phyloP scores from a whole-genome alignment of 2,113 vertebrate genomes.

The human region GRCh38 chr2:174138501-174139000 shows the following conservation, averaged over 20 bases:
- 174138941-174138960: conserved; percentile 15
- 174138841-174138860: conserved; percentile 20
- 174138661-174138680: background rate
- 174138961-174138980: conserved; percentile 11
- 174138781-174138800: background rate
- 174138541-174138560: background rate
- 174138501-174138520: background rate
- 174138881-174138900: background rate
- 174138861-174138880: background rate
- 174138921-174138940: background rate
- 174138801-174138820: conserved; percentile 43
- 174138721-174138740: background rate
- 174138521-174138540: background rate
- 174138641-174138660: background rate
- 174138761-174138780: background rate
- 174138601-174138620: background rate
- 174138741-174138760: background rate
- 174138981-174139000: background rate
- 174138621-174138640: background rate
- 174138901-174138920: background rate
- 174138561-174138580: background rate
- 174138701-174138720: background rate
- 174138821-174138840: background rate
- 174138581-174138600: background rate
- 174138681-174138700: background rate